Percentiles rank a stretch among this genome's conserved stretches.
These are phyloP conservation scores for Ornithoptera priamus DNA, from an alignment of 2,888 invertebrate genomes.

Conservation along the genomic window DNA sequence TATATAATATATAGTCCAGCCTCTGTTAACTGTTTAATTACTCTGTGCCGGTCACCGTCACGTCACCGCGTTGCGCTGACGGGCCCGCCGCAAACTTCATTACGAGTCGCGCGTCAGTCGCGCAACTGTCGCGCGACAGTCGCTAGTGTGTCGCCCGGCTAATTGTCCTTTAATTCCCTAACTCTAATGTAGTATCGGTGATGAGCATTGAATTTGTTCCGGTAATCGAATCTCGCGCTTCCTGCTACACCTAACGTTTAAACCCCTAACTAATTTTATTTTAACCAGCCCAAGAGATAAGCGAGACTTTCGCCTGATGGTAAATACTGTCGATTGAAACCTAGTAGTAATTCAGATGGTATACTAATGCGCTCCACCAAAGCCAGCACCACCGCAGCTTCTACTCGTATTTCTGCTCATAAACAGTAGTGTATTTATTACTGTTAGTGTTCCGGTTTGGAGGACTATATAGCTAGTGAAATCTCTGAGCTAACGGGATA, in stretches of 20 bases:
- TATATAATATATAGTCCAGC: background rate
- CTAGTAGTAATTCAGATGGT: too few relatives aligned
- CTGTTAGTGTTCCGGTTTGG: too few relatives aligned
- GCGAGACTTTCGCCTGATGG: too few relatives aligned
- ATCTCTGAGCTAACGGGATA: too few relatives aligned
- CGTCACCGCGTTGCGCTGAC: slow-evolving; percentile 18
- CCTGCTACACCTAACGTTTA: background rate
- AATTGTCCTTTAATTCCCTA: slow-evolving; percentile 53
- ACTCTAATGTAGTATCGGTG: slow-evolving; percentile 40
- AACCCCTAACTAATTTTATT: background rate
- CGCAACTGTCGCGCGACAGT: slow-evolving; percentile 16
- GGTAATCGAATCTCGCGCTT: slow-evolving; percentile 37
- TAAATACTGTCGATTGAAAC: too few relatives aligned
- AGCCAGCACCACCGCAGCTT: too few relatives aligned
- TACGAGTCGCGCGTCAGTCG: slow-evolving; percentile 9
- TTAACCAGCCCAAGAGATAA: too few relatives aligned
- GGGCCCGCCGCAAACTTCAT: slow-evolving; percentile 28
- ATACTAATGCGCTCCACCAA: too few relatives aligned
- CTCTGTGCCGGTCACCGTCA: slow-evolving; percentile 24
- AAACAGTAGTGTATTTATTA: too few relatives aligned
- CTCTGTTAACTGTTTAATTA: slow-evolving; percentile 3
- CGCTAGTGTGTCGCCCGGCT: slow-evolving; percentile 33
- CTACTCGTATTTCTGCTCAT: too few relatives aligned
- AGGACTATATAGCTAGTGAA: too few relatives aligned
- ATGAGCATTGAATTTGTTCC: slow-evolving; percentile 43